phyloP scores from a whole-genome alignment of 2,113 vertebrate species.

The Sciurus niger region DNA sequence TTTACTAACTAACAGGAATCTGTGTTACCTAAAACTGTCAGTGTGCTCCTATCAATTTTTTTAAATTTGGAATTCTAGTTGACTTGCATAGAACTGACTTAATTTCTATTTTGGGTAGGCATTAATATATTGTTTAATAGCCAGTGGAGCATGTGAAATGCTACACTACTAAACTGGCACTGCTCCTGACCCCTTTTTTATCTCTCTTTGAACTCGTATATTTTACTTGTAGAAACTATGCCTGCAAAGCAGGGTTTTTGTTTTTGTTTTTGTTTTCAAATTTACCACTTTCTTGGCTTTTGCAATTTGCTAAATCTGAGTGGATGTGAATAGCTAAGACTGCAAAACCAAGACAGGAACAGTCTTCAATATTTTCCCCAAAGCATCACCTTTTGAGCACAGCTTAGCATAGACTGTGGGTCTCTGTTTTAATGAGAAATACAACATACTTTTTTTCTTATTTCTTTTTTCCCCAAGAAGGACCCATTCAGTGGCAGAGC shows the following conservation, averaged over 20 bases:
- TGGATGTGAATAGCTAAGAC: not conserved
- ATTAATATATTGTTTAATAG: constrained; percentile 34
- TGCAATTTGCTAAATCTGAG: not conserved
- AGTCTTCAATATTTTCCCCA: not conserved
- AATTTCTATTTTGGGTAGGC: not conserved
- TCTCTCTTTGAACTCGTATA: constrained; percentile 1
- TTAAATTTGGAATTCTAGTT: not conserved
- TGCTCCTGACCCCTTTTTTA: not conserved
- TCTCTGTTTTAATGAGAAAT: not conserved
- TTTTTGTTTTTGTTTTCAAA: not conserved
- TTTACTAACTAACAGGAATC: not conserved
- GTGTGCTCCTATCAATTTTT: not conserved
- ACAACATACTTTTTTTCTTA: too few relatives aligned
- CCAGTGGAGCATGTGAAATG: not conserved
- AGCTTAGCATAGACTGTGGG: not conserved
- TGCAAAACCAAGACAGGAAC: not conserved
- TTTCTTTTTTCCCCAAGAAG: not conserved
- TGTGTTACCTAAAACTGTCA: not conserved
- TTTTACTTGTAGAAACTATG: not conserved
- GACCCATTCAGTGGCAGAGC: not conserved
- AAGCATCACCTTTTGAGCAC: not conserved
- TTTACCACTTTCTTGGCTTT: not conserved
- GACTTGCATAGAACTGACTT: not conserved
- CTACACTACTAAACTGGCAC: not conserved
- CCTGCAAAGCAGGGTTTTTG: not conserved